Percentiles rank a stretch among this genome's conserved stretches.
These are phyloP conservation scores for Lepidurus apus DNA, from an alignment of 1,140 invertebrate species.

Conservation along the genomic window DNA sequence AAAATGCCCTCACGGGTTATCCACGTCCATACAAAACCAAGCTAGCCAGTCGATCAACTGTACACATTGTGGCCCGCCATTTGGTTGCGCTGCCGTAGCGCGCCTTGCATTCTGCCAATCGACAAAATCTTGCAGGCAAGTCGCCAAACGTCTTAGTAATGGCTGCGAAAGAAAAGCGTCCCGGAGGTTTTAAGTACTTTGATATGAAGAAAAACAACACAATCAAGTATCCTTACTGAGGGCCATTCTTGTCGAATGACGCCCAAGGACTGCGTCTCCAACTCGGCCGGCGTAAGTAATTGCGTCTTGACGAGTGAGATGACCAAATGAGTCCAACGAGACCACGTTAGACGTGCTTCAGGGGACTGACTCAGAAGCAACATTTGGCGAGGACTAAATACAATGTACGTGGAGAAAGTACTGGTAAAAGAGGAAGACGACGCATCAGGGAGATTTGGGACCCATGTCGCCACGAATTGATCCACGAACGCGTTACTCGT, in stretches of 20 bases:
- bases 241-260: constrained; percentile 49
- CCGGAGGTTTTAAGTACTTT: not conserved
- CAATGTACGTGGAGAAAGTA: not conserved
- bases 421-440: not conserved
- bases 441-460: constrained; percentile 34
- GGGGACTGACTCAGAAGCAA: constrained; percentile 44
- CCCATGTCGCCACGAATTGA: constrained; percentile 46
- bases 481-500: constrained; percentile 38
- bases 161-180: constrained; percentile 16
- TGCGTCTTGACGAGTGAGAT: constrained; percentile 39
- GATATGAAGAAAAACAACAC: constrained; percentile 23
- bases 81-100: not conserved
- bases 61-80: not conserved
- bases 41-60: constrained; percentile 29
- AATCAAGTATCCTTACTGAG: constrained; percentile 35
- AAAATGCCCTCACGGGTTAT: not conserved
- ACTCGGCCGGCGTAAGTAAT: constrained; percentile 43
- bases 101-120: constrained; percentile 29
- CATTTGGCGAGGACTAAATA: constrained; percentile 48
- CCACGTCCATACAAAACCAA: constrained; percentile 29
- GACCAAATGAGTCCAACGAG: constrained; percentile 32
- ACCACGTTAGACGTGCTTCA: constrained; percentile 34
- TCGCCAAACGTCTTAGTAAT: constrained; percentile 30
- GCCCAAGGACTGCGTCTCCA: constrained; percentile 47
- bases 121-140: constrained; percentile 30